Conservation (phyloP, 1,140 invertebrate genomes). For the Procambarus clarkii region DNA sequence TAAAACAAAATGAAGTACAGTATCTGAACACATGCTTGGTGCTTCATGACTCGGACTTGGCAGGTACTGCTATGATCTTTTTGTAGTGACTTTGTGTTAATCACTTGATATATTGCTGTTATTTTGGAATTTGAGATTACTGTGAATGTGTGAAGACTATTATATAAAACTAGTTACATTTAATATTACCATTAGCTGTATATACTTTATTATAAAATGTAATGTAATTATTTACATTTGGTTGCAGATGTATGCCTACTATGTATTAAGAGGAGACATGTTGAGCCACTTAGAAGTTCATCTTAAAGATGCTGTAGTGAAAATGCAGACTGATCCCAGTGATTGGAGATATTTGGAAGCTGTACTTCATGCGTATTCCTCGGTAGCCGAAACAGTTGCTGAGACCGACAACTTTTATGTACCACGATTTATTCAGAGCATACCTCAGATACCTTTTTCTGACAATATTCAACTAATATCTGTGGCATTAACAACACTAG, state of each 20-base stretch:
- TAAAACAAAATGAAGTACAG: too few relatives aligned
- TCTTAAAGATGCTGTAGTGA: conserved; percentile 69
- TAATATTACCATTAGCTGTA: neutral
- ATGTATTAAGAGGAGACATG: conserved; percentile 70
- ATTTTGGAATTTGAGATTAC: neutral
- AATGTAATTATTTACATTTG: neutral
- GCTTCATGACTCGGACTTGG: too few relatives aligned
- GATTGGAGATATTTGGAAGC: conserved; percentile 71
- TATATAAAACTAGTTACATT: neutral
- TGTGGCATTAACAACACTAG: conserved; percentile 70
- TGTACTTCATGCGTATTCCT: conserved; percentile 70
- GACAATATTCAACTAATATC: conserved; percentile 72
- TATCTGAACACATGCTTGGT: too few relatives aligned
- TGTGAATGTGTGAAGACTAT: neutral
- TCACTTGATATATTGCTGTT: too few relatives aligned
- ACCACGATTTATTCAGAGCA: conserved; percentile 70
- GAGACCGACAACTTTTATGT: conserved; percentile 71
- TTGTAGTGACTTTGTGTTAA: too few relatives aligned
- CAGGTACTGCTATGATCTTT: too few relatives aligned
- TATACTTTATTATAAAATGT: neutral
- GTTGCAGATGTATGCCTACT: conserved; percentile 72
- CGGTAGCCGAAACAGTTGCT: conserved; percentile 71
- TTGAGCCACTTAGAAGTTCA: conserved; percentile 69
- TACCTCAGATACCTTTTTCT: conserved; percentile 71
- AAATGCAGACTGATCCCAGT: conserved; percentile 67